Percentiles rank a stretch among this genome's conserved stretches.
Conservation (phyloP, 2,797 vertebrate species). For the Enteromius fasciolatus region DNA sequence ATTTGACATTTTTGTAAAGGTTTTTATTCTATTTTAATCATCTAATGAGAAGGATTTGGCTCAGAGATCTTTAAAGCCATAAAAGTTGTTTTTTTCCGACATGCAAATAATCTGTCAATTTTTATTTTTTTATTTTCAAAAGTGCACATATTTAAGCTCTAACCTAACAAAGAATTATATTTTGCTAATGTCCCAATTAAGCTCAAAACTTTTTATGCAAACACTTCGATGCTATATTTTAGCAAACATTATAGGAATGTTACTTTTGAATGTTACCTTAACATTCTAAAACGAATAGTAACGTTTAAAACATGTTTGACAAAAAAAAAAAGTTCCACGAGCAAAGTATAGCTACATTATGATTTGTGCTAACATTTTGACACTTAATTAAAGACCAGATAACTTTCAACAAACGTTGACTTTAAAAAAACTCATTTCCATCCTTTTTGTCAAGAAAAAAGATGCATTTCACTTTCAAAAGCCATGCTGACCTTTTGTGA, state of each 20-base stretch:
- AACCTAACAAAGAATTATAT: not conserved
- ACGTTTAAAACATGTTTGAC: not conserved
- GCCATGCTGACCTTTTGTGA: not conserved
- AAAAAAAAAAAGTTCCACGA: not conserved
- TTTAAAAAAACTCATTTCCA: too few relatives aligned
- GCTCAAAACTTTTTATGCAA: not conserved
- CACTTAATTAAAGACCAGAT: not conserved
- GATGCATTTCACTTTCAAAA: not conserved
- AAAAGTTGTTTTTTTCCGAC: not conserved
- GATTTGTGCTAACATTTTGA: not conserved
- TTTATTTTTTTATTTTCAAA: too few relatives aligned
- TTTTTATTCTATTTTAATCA: constrained; percentile 19
- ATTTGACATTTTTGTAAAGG: constrained; percentile 3
- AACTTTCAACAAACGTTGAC: not conserved
- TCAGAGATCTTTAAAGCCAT: not conserved
- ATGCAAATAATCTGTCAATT: not conserved
- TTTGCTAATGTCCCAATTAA: not conserved
- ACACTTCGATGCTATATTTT: too few relatives aligned
- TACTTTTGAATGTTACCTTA: not conserved
- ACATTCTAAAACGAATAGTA: not conserved
- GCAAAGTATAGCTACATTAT: not conserved
- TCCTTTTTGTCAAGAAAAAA: not conserved
- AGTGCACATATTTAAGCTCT: not conserved
- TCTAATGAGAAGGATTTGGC: not conserved
- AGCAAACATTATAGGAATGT: not conserved